A percentile compares a stretch with the other conserved stretches of the same genome.
These are phyloP conservation scores for Esperia sulphurella DNA, from an alignment of 2,888 invertebrate species.

Conservation along the genomic window DNA sequence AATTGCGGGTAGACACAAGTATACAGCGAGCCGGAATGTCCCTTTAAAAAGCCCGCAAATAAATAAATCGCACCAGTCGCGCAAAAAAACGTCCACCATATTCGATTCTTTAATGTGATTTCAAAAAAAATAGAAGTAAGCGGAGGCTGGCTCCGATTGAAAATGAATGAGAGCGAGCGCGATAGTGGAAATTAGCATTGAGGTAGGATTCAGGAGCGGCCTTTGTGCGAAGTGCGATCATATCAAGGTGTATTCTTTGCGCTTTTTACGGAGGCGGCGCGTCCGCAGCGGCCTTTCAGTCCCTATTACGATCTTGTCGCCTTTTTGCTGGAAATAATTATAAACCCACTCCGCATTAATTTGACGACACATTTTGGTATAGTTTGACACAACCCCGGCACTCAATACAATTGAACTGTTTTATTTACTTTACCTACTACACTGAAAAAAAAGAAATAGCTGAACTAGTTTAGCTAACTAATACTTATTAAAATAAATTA, in stretches of 20 bases:
- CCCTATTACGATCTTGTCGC: slow-evolving; percentile 69
- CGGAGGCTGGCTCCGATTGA: slow-evolving; percentile 74
- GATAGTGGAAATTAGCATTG: slow-evolving; percentile 81
- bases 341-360: slow-evolving; percentile 47
- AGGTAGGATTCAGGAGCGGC: slow-evolving; percentile 76
- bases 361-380: slow-evolving; percentile 30
- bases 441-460: too few species aligned
- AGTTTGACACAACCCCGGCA: slow-evolving; percentile 2
- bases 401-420: too few species aligned
- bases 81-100: slow-evolving; percentile 74
- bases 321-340: slow-evolving; percentile 73
- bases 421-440: too few species aligned
- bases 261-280: slow-evolving; percentile 72
- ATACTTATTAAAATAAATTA: too few species aligned
- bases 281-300: slow-evolving; percentile 57
- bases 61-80: slow-evolving; percentile 74
- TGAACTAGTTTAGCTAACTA: too few species aligned
- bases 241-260: slow-evolving; percentile 79
- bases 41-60: slow-evolving; percentile 76
- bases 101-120: slow-evolving; percentile 79
- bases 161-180: slow-evolving; percentile 78
- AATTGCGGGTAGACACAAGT: slow-evolving; percentile 79
- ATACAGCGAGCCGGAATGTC: slow-evolving; percentile 78
- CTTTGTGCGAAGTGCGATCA: slow-evolving; percentile 79
- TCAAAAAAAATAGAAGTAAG: slow-evolving; percentile 76